phyloP scores from a whole-genome alignment of 2,888 invertebrate genomes.

The Sepioteuthis lessoniana region DNA sequence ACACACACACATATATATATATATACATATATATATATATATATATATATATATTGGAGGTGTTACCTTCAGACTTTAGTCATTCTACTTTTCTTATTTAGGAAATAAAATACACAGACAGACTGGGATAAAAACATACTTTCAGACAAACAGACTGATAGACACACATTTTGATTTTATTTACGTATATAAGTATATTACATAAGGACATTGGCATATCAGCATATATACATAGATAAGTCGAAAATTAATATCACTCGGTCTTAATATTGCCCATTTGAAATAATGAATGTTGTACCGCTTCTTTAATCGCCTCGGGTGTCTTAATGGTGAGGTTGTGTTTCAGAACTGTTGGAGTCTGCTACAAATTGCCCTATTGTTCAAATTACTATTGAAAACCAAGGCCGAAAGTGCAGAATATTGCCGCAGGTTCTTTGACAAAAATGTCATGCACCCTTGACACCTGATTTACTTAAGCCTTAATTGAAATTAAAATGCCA shows the following conservation, averaged over 20 bases:
- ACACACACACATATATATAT: no score
- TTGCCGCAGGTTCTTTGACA: not conserved
- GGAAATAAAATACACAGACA: no score
- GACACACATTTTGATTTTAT: not conserved
- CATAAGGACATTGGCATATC: not conserved
- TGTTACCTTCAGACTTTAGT: no score
- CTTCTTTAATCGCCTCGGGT: not conserved
- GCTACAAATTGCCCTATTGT: not conserved
- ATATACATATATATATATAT: no score
- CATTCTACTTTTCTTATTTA: no score
- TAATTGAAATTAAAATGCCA: not conserved
- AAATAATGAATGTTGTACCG: not conserved
- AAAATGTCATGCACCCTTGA: not conserved
- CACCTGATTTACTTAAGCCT: not conserved
- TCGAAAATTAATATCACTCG: not conserved
- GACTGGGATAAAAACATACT: no score
- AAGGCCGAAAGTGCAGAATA: not conserved
- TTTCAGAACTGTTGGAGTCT: constrained; percentile 33
- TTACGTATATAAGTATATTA: not conserved
- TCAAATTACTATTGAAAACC: constrained; percentile 2
- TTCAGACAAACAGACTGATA: not conserved
- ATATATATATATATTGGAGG: no score
- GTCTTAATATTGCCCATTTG: not conserved
- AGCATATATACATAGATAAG: not conserved
- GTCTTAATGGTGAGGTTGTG: not conserved